Evolutionary conservation across 2,797 vertebrate genomes (phyloP).

Genomic region (Mallotus villosus): DNA sequence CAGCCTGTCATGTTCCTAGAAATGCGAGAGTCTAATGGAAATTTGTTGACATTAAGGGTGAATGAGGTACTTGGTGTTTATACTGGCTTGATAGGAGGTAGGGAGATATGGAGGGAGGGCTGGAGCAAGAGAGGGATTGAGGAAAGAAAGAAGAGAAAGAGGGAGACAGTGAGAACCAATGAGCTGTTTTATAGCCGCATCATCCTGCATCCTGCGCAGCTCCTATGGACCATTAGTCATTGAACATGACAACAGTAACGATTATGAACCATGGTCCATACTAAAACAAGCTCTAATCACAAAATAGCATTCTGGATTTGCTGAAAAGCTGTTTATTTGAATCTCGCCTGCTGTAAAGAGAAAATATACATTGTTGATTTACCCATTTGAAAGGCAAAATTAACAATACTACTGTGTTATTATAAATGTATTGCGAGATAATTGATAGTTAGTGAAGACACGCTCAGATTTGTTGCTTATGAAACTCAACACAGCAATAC

Average conservation of each 20-base stretch:
- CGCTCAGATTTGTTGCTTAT: background rate
- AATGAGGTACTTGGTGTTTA: slow-evolving; percentile 53
- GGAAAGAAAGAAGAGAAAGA: no score
- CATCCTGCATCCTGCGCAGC: slow-evolving; percentile 19
- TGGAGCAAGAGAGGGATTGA: no score
- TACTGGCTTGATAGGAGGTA: slow-evolving; percentile 54
- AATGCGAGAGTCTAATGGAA: slow-evolving; percentile 56
- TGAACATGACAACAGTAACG: background rate
- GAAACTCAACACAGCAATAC: background rate
- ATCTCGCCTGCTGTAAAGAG: no score
- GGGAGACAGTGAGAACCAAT: slow-evolving; percentile 41
- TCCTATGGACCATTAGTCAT: slow-evolving; percentile 22
- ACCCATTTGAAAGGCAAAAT: no score
- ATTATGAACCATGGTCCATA: background rate
- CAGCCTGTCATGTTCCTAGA: slow-evolving; percentile 54
- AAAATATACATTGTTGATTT: no score
- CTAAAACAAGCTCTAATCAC: background rate
- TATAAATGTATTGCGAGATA: no score
- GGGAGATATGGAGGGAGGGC: slow-evolving; percentile 40
- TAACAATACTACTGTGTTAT: no score
- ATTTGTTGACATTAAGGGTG: slow-evolving; percentile 55
- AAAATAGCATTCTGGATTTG: no score
- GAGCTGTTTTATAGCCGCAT: slow-evolving; percentile 54
- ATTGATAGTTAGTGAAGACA: background rate
- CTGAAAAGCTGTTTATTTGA: no score